These are phyloP conservation scores for Sycophila sp. DNA, from an alignment of 1,140 invertebrate genomes.

Conservation along the genomic window DNA sequence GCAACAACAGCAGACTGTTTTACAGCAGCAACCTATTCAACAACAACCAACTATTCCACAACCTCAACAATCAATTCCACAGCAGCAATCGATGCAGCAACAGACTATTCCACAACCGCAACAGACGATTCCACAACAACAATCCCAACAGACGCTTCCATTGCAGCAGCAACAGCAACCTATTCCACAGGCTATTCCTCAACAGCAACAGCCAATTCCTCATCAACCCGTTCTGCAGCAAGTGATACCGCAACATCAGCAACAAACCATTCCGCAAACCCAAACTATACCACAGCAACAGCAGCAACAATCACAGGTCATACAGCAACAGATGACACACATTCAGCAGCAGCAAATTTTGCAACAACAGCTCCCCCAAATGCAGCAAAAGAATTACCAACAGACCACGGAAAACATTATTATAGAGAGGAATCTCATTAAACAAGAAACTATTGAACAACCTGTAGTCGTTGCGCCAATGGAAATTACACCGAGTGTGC, in stretches of 20 bases:
- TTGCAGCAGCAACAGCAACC: neutral
- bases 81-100: neutral
- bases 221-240: no score
- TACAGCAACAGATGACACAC: conserved; percentile 54
- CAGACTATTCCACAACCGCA: neutral
- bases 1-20: conserved; percentile 32
- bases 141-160: neutral
- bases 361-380: conserved; percentile 27
- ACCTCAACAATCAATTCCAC: conserved; percentile 15
- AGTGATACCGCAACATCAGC: conserved; percentile 47
- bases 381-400: conserved; percentile 4
- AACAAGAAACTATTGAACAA: conserved; percentile 55
- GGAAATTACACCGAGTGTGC: conserved; percentile 41
- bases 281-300: conserved; percentile 43
- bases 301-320: neutral
- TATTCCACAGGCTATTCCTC: conserved; percentile 60
- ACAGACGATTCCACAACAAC: neutral
- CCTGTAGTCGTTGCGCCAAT: conserved; percentile 39
- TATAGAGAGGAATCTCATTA: conserved; percentile 39
- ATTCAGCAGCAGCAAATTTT: conserved; percentile 48
- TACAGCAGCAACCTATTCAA: conserved; percentile 30
- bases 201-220: no score
- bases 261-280: neutral
- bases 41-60: conserved; percentile 22
- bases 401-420: conserved; percentile 6